Base-by-base conservation (phyloP, 2,888 invertebrate species). In the Apoda limacodes region DNA sequence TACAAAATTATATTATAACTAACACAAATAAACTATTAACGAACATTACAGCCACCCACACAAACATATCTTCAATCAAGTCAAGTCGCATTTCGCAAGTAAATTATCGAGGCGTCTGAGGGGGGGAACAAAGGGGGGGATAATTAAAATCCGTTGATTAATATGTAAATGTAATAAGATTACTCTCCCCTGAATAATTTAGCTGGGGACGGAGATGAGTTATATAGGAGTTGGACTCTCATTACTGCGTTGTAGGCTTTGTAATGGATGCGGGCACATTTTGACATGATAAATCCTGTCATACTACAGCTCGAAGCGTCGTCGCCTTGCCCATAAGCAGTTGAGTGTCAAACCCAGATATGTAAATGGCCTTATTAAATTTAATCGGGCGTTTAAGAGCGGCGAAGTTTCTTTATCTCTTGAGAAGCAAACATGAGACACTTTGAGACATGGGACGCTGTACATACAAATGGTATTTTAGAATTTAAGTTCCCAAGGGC, bases 161-260 rank as follows among this genome's bases (percentile, higher is more conserved):
- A 93, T 93, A 93, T 93, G 92, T 92, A 93, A 93, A 93, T 93
- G 92, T 93, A 92, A 93, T 93, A 92, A 92, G 92, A 92, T 92
- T 92, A 92, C 91, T 91, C 90, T 90, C 89, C 88, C 89, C 86
- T 89, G 89, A 90, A 90, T 89, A 89, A 87, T 87, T 83, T 75
- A 75, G 64, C 60, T 62, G 66, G 67, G 64, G 57, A 57, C 54
- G 60, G 69, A 70, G 74, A 72, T 81, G 74, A 72, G 75, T 82
- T 83, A 82, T 71, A 67, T 52, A 50, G 53, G 53, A 55, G 66
- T 61, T 55, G 66, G 69, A 62, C 70, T 64, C 69, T 75, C 66
- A 70, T 72, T 75, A 76, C 60, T 48, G 54, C 40, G 45, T 42
- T 46, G 52, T 51, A 49, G 56, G 52, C 53, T 55, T 48, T 55